These are phyloP conservation scores for Ischnus inquisitorius DNA, from an alignment of 2,888 invertebrate genomes.

Conservation along the genomic window DNA sequence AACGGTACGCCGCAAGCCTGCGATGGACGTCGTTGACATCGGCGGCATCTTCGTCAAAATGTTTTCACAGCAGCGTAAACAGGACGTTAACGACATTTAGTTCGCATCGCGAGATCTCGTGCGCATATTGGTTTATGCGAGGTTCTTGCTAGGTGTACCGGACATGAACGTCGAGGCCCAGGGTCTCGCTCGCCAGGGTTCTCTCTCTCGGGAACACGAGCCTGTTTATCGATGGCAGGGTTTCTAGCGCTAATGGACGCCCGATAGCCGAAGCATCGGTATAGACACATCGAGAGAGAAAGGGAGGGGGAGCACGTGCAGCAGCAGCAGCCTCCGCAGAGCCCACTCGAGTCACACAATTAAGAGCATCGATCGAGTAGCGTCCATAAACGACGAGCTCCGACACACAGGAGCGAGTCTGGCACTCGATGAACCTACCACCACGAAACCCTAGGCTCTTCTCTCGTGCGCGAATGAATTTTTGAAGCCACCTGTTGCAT, in stretches of 20 bases:
- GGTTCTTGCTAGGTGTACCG: not conserved
- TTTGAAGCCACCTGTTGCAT: slow-evolving; percentile 79
- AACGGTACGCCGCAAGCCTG: not conserved
- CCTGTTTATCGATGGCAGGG: slow-evolving; percentile 45
- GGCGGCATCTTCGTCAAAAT: not conserved
- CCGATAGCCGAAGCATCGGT: slow-evolving; percentile 32
- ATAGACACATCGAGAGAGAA: slow-evolving; percentile 1
- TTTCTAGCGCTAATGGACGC: slow-evolving; percentile 50
- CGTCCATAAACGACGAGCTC: slow-evolving; percentile 36
- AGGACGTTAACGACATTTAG: slow-evolving; percentile 3
- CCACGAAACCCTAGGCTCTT: slow-evolving; percentile 7
- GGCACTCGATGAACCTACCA: slow-evolving; percentile 48
- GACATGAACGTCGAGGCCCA: not conserved
- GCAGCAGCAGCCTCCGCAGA: slow-evolving; percentile 6
- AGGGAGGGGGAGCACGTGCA: not conserved
- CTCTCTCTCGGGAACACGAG: slow-evolving; percentile 16
- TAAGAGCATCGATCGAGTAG: slow-evolving; percentile 72
- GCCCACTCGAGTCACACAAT: slow-evolving; percentile 67
- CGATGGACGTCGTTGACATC: not conserved
- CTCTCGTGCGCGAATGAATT: slow-evolving; percentile 73
- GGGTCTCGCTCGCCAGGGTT: not conserved
- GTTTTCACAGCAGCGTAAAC: not conserved
- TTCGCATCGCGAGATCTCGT: not conserved
- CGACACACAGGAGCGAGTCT: slow-evolving; percentile 16
- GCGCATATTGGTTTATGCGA: not conserved